These are phyloP conservation scores for Sesia bembeciformis DNA, from an alignment of 2,888 invertebrate species.

Conservation along the genomic window DNA sequence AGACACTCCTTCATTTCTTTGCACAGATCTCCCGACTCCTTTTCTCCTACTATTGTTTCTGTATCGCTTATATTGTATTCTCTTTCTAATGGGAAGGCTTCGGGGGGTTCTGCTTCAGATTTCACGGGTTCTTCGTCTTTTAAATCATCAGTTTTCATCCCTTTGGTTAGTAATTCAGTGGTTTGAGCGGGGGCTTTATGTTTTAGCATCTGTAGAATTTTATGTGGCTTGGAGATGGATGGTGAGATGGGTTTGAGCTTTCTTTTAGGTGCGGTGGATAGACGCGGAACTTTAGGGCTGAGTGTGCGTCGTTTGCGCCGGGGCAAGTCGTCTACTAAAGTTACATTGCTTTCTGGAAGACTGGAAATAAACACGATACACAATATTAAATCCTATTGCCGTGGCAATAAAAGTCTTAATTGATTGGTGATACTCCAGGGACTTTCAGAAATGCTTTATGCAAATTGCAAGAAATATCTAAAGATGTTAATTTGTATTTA, in stretches of 20 bases:
- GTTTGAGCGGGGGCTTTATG: slow-evolving; percentile 31
- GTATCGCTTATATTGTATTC: slow-evolving; percentile 48
- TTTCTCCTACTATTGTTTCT: slow-evolving; percentile 48
- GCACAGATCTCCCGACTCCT: slow-evolving; percentile 31
- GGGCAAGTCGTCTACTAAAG: slow-evolving; percentile 42
- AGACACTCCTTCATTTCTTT: slow-evolving; percentile 57
- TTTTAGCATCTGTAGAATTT: slow-evolving; percentile 51
- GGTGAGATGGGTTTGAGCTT: slow-evolving; percentile 41
- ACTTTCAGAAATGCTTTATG: too few species aligned
- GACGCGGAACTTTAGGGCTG: slow-evolving; percentile 36
- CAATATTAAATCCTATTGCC: too few species aligned
- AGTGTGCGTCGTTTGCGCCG: slow-evolving; percentile 35
- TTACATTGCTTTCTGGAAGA: slow-evolving; percentile 42
- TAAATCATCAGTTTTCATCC: slow-evolving; percentile 23
- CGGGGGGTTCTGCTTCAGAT: slow-evolving; percentile 46
- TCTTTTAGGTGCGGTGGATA: slow-evolving; percentile 39
- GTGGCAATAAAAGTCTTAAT: too few species aligned
- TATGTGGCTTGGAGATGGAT: slow-evolving; percentile 36
- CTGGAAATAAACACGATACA: slow-evolving; percentile 16
- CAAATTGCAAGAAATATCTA: too few species aligned
- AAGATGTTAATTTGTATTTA: too few species aligned
- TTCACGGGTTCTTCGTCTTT: slow-evolving; percentile 11
- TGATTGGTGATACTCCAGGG: too few species aligned
- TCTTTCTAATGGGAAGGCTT: slow-evolving; percentile 47
- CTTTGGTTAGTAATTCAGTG: background rate